A percentile compares a stretch with the other conserved stretches of the same genome.
Evolutionary conservation across 2,888 invertebrate genomes (phyloP).

Genomic region (Hemithea aestivaria): DNA sequence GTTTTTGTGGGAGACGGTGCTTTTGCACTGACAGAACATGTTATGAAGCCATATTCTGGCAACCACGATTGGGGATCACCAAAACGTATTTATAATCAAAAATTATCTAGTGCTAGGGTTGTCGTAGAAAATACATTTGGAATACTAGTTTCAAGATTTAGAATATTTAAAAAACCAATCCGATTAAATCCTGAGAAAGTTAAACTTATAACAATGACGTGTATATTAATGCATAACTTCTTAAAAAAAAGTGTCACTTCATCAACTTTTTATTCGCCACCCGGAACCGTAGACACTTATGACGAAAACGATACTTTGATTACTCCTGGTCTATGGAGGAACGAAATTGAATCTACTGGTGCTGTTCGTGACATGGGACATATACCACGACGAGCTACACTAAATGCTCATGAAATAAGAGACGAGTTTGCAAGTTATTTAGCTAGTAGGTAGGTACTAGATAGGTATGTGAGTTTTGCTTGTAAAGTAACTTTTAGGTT

Average conservation of each 20-base stretch:
- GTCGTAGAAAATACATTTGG: constrained; percentile 12
- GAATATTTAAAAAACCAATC: constrained; percentile 19
- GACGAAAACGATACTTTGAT: constrained; percentile 8
- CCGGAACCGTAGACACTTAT: constrained; percentile 25
- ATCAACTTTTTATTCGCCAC: constrained; percentile 23
- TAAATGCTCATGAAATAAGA: background rate
- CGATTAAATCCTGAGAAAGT: constrained; percentile 18
- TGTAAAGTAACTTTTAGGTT: constrained; percentile 3
- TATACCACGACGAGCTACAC: background rate
- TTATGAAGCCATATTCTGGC: too few species aligned
- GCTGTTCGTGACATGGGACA: background rate
- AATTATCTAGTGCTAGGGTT: too few species aligned
- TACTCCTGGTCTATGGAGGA: constrained; percentile 1
- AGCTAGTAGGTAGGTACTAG: background rate
- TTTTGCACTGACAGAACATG: too few species aligned
- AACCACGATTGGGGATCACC: too few species aligned
- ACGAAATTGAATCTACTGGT: background rate
- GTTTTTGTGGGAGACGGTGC: background rate
- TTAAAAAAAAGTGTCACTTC: constrained; percentile 26
- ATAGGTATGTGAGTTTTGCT: background rate
- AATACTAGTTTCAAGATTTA: constrained; percentile 4
- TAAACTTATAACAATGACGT: constrained; percentile 18
- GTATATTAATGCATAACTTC: constrained; percentile 24
- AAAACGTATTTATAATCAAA: too few species aligned
- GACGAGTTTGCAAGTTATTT: background rate